Evolutionary conservation across 1,140 invertebrate species (phyloP).

Genomic region (Agrilus planipennis): DNA sequence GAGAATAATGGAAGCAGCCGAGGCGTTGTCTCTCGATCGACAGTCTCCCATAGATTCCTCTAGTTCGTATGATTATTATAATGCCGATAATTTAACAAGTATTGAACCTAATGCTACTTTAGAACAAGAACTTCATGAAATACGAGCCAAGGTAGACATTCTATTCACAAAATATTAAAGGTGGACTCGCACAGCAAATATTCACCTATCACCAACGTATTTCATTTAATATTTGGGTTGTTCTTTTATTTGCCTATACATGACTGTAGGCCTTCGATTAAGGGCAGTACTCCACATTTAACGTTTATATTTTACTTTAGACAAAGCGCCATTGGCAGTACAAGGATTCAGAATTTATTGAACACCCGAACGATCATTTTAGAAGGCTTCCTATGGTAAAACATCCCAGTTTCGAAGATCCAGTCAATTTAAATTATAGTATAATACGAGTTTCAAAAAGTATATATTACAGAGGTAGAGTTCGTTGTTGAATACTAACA

Average conservation of each 20-base stretch:
- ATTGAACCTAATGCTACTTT: background rate
- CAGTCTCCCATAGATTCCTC: constrained; percentile 15
- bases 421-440: constrained; percentile 27
- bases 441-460: constrained; percentile 25
- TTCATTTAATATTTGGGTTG: no score
- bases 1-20: constrained; percentile 26
- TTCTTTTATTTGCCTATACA: no score
- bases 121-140: background rate
- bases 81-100: constrained; percentile 15
- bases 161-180: background rate
- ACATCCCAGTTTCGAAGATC: constrained; percentile 20
- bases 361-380: constrained; percentile 10
- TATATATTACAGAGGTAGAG: constrained; percentile 26
- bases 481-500: background rate
- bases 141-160: background rate
- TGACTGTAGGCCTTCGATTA: no score
- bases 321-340: no score
- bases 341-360: background rate
- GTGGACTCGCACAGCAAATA: no score
- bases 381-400: constrained; percentile 18
- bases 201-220: no score
- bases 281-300: no score
- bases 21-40: constrained; percentile 24
- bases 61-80: constrained; percentile 15
- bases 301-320: no score